phyloP scores from a whole-genome alignment of 37 sponge, comb jelly and placozoan genomes.

The Tethya wilhelma region DNA sequence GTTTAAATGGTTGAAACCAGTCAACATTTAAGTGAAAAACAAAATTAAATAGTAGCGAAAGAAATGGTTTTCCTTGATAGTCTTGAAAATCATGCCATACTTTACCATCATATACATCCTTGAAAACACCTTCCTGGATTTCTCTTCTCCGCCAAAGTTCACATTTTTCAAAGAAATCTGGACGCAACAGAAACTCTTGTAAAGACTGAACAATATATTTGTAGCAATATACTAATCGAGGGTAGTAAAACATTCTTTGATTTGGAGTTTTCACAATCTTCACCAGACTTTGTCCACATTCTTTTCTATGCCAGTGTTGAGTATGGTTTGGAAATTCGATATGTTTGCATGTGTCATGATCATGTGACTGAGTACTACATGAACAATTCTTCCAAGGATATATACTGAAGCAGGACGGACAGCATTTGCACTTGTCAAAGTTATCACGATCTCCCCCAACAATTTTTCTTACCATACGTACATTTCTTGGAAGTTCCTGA shows the following conservation, averaged over 20 bases:
- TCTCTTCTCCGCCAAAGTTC: conserved; percentile 1
- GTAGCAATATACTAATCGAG: conserved; percentile 28
- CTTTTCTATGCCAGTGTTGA: conserved; percentile 2
- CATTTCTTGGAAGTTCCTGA: conserved; percentile 12
- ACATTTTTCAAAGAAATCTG: conserved; percentile 22
- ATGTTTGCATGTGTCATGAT: conserved; percentile 23
- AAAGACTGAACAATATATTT: conserved; percentile 17
- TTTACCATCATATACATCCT: conserved; percentile 65
- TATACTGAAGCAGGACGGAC: conserved; percentile 19
- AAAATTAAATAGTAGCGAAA: conserved; percentile 4
- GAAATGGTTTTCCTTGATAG: not conserved
- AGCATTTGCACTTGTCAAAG: conserved; percentile 15
- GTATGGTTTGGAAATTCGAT: conserved; percentile 51
- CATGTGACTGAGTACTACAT: too few relatives aligned
- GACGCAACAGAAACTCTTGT: conserved; percentile 13
- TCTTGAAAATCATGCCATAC: conserved; percentile 58
- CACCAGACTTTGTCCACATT: conserved; percentile 19
- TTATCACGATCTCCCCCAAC: not conserved
- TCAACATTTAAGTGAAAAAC: conserved; percentile 32
- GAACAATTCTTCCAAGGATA: not conserved
- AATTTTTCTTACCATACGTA: not conserved
- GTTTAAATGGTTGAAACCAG: conserved; percentile 54
- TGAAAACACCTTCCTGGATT: not conserved
- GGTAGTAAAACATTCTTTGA: not conserved
- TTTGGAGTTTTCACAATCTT: conserved; percentile 3